Evolutionary conservation across 2,113 vertebrate species (phyloP).

Genomic region (Alethe diademata): DNA sequence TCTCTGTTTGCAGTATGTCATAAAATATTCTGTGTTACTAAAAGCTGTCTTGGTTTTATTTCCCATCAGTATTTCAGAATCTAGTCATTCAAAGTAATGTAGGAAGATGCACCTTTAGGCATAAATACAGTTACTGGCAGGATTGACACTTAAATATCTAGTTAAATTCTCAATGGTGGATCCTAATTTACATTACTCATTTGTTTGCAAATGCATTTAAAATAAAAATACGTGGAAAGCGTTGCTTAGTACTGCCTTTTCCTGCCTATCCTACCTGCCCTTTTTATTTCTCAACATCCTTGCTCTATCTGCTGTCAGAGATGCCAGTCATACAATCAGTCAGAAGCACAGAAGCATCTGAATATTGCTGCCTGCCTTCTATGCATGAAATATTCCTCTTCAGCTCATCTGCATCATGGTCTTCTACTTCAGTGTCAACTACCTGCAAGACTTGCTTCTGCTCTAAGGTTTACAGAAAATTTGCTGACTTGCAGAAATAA

Average conservation of each 20-base stretch:
- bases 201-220: background rate
- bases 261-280: background rate
- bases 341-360: background rate
- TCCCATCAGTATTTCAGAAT: background rate
- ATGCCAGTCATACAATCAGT: background rate
- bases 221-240: background rate
- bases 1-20: background rate
- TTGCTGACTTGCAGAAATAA: background rate
- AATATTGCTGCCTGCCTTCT: background rate
- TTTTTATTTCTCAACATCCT: background rate
- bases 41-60: conserved; percentile 11
- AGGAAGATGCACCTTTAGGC: background rate
- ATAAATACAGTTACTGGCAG: background rate
- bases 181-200: background rate
- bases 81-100: background rate
- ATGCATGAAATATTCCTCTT: background rate
- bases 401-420: background rate
- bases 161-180: background rate
- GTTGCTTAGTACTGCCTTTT: background rate
- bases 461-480: background rate
- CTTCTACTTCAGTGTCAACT: background rate
- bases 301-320: background rate
- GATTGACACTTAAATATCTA: background rate
- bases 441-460: background rate
- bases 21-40: background rate